Evolutionary conservation across 2,888 invertebrate genomes (phyloP).

Genomic region (Metellina segmentata): DNA sequence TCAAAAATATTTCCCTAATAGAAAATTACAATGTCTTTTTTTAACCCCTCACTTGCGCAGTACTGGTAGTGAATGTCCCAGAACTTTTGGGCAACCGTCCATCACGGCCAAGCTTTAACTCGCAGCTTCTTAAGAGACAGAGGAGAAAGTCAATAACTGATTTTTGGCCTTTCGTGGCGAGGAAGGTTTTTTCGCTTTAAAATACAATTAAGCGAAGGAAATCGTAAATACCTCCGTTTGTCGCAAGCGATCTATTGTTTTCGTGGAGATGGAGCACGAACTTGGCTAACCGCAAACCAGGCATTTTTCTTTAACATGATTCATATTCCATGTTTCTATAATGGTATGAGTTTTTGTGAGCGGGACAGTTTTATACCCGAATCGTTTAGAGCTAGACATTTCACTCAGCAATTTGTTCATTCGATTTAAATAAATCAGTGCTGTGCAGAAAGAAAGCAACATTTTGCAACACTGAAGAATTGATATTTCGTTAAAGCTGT

Average conservation of each 20-base stretch:
- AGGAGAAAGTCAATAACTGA: conserved; percentile 51
- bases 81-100: conserved; percentile 59
- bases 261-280: conserved; percentile 57
- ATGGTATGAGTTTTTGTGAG: background rate
- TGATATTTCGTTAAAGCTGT: too few species aligned
- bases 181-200: conserved; percentile 62
- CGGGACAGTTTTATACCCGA: background rate
- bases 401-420: background rate
- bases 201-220: conserved; percentile 74
- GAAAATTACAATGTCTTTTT: too few species aligned
- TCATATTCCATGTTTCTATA: conserved; percentile 36
- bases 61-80: conserved; percentile 54
- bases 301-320: conserved; percentile 32
- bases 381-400: background rate
- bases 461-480: too few species aligned
- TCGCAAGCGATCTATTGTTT: conserved; percentile 71
- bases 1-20: too few species aligned
- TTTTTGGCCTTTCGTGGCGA: conserved; percentile 55
- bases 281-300: conserved; percentile 58
- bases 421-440: background rate
- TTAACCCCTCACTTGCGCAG: background rate
- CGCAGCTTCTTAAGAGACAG: too few species aligned
- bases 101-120: conserved; percentile 28
- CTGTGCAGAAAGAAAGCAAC: background rate
- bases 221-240: conserved; percentile 72